Percentiles rank a stretch among this genome's conserved stretches.
Conservation (phyloP, 2,113 vertebrate genomes). For the Nothocercus julius region DNA sequence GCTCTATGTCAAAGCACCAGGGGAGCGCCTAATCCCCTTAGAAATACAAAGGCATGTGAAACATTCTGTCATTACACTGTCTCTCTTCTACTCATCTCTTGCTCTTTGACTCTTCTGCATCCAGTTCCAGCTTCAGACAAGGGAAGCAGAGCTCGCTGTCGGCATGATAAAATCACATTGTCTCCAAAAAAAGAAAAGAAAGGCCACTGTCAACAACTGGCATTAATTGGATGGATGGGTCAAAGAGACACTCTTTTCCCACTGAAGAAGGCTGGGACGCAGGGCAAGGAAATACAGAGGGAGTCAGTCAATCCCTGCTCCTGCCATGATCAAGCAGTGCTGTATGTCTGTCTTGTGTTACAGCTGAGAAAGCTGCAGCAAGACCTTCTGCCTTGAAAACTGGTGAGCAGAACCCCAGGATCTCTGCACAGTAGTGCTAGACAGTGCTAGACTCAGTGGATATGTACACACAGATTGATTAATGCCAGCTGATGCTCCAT, state of each 20-base stretch:
- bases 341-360: background rate
- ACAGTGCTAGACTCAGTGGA: background rate
- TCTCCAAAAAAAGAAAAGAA: background rate
- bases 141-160: background rate
- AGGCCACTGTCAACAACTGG: constrained; percentile 44
- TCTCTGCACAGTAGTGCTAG: background rate
- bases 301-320: background rate
- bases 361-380: background rate
- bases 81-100: constrained; percentile 50
- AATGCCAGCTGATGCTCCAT: background rate
- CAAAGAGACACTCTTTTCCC: constrained; percentile 40
- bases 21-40: constrained; percentile 44
- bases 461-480: background rate
- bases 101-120: constrained; percentile 31
- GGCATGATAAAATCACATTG: background rate
- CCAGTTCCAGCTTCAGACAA: constrained; percentile 56
- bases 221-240: constrained; percentile 38
- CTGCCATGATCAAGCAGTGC: background rate
- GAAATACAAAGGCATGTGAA: constrained; percentile 64
- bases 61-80: constrained; percentile 61
- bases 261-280: background rate
- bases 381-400: background rate
- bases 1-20: constrained; percentile 36
- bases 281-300: background rate
- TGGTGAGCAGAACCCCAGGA: background rate